Conservation (phyloP, 2,797 vertebrate genomes). For the Rhynchonycteris naso region DNA sequence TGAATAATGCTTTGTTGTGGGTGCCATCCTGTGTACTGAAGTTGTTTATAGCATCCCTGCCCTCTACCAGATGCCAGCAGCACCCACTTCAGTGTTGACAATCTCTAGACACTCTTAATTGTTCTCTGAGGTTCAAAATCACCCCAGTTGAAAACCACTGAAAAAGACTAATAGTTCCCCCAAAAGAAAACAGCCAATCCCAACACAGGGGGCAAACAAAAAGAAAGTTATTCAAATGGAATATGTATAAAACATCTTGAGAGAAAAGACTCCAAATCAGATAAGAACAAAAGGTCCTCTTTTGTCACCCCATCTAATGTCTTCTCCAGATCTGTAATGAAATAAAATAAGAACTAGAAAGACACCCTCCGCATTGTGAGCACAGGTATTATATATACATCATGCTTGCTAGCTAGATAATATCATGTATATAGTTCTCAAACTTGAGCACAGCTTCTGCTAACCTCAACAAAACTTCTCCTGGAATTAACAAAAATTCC, state of each 20-base stretch:
- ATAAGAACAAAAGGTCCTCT: background rate
- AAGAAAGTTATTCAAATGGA: background rate
- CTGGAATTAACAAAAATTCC: background rate
- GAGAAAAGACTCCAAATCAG: background rate
- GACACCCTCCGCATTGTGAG: background rate
- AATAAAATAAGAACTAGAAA: background rate
- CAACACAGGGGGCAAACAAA: background rate
- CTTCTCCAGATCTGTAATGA: background rate
- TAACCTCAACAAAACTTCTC: constrained; percentile 16
- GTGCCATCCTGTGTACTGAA: background rate
- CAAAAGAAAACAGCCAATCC: background rate
- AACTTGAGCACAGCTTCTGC: background rate
- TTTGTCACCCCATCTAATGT: background rate
- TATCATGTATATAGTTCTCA: background rate
- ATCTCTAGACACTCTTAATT: background rate
- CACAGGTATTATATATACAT: background rate
- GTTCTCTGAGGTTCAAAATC: background rate
- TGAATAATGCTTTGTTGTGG: background rate
- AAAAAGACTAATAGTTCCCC: background rate
- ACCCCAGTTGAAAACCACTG: background rate
- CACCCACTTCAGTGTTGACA: background rate
- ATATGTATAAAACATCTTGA: background rate
- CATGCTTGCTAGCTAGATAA: background rate
- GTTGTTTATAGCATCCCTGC: background rate
- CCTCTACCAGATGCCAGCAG: background rate